Evolutionary conservation across 2,888 invertebrate genomes (phyloP), one percentile per base, ranked within the genome.

Genomic region (Colostygia pectinataria): DNA sequence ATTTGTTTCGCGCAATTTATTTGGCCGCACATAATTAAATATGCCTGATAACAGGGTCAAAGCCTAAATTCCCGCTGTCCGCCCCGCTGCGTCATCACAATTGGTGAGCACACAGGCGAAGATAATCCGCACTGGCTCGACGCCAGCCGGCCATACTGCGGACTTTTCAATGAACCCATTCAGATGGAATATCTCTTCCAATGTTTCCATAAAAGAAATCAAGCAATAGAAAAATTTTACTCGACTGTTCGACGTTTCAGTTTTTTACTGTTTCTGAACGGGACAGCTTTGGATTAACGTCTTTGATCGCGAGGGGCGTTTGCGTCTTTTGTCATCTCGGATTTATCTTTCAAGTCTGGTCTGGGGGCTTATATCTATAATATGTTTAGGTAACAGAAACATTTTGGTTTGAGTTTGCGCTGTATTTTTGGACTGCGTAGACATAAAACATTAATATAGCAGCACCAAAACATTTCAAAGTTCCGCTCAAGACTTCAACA

Each of bases 121-220:
- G 84, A 87, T 87, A 86, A 88, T 87, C 83, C 66, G 66, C 67
- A 77, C 83, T 89, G 89, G 89, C 88, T 66, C 68, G 53, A 46
- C 73, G 88, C 88, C 88, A 90, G 76, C 72, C 81, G 70, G 73
- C 77, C 83, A 81, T 81, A 81, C 86, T 89, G 89, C 88, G 84
- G 87, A 85, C 79, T 88, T 88, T 89, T 89, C 89, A 90, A 89
- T 88, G 83, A 81, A 86, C 76, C 71, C 80, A 83, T 80, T 82
- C 82, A 71, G 71, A 84, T 77, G 88, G 88, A 89, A 88, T 88
- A 87, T 89, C 88, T 87, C 81, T 69, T 68, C 78, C 78, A 83
- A 80, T 83, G 85, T 87, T 83, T 81, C 78, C 83, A 86, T 81
- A 82, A 85, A 87, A 85, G 81, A 81, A 81, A 84, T 82, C 80